Evolutionary conservation across 1,140 invertebrate genomes (phyloP).

Genomic region (Diorhabda carinulata): DNA sequence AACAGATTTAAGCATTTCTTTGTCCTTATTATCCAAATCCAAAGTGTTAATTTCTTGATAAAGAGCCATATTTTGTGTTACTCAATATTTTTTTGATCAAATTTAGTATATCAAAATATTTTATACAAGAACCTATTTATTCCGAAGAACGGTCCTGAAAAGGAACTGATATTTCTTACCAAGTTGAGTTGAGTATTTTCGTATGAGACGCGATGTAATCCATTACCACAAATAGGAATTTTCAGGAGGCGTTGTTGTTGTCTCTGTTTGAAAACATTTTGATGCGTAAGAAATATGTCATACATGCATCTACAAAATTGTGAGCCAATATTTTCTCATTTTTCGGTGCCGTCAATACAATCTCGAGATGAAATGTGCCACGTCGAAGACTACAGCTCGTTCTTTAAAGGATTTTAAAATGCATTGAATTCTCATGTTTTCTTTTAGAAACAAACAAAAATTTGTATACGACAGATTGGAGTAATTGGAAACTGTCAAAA

Average conservation of each 20-base stretch:
- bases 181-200: neutral
- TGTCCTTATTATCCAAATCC: no score
- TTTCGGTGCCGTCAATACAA: neutral
- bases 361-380: conserved; percentile 1
- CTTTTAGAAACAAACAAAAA: no score
- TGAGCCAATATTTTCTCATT: conserved; percentile 3
- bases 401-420: neutral
- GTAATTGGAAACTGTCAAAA: no score
- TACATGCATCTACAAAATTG: neutral
- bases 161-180: neutral
- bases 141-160: neutral
- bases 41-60: no score
- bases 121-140: no score
- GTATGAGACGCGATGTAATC: neutral
- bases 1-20: no score
- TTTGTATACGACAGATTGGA: no score
- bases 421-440: no score
- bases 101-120: no score
- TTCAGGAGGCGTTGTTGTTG: neutral
- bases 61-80: no score
- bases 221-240: conserved; percentile 2
- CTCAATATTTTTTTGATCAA: no score
- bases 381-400: neutral
- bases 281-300: neutral
- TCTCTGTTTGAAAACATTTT: neutral